Evolutionary conservation across 2,888 invertebrate genomes (phyloP), one percentile per base, ranked within the genome.

Genomic region (Sphecodes monilicornis): DNA sequence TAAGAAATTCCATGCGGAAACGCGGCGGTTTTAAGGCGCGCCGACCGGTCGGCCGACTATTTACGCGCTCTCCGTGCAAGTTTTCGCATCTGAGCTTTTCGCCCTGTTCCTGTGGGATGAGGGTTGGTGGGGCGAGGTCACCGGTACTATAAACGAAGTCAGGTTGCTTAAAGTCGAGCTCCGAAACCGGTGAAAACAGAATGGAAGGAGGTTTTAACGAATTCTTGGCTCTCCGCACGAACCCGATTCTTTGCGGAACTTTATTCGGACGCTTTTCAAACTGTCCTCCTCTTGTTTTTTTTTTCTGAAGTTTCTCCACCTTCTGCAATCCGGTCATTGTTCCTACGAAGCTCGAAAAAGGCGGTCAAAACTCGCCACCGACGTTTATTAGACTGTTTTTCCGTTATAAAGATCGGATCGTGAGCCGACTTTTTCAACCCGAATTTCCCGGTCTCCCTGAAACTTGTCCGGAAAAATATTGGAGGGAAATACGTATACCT

Each of bases 1-100:
- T 89, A 88, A 87, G 84, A 79, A 85, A 85, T 82, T 89, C 83
- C 76, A 57, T 18, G 39, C 71, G 54, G 16, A 80, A 80, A 57
- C 43, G 41, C 54, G 50, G 29, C 66, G 64, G 57, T 78, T 84
- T 76, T 73, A 77, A 82, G 76, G 76, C 50, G 68, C 41, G 43
- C 50, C 69, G n/a, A 57, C 10, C 50, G 32, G 16, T 39, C 50
- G 39, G 26, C 43, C 29, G 36, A 60, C 41, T 80, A 78, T 84
- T 86, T 85, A 86, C 76, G 73, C 46, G 78, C 39, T 60, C 10
- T 73, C 29, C 54, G 79, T 80, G 85, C 85, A 85, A 88, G 85
- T 89, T 88, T 46, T 87, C 82, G 69, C 60, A 74, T 72, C 75
- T 46, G 72, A 76, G 78, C 69, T 84, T 80, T 80, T 72, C 80